These are phyloP conservation scores for Tetranychus piercei DNA, from an alignment of 2,888 invertebrate species.

Conservation along the genomic window DNA sequence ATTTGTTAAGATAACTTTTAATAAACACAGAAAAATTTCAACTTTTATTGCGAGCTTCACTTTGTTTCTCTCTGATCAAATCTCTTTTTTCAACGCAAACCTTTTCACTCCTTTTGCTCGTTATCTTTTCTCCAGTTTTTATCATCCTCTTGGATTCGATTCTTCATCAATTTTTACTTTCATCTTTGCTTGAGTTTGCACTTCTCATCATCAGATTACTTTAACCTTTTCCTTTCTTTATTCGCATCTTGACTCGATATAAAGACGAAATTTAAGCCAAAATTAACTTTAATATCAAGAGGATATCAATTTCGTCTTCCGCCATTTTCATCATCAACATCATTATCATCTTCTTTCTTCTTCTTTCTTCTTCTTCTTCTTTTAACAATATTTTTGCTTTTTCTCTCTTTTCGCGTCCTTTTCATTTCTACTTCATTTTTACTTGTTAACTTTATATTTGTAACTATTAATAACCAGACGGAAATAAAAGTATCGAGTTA, in stretches of 20 bases:
- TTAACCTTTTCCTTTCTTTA: not conserved
- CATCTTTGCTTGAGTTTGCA: not conserved
- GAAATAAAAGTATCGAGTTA: no score
- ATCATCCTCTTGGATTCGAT: not conserved
- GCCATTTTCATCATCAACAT: not conserved
- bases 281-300: not conserved
- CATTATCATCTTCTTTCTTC: not conserved
- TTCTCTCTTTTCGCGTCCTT: no score
- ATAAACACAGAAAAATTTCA: no score
- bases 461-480: no score
- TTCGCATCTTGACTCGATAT: not conserved
- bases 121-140: not conserved
- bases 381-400: no score
- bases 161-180: not conserved
- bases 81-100: not conserved
- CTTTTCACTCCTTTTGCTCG: not conserved
- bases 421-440: no score
- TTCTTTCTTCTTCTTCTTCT: no score
- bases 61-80: not conserved
- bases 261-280: not conserved
- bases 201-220: not conserved
- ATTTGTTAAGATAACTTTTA: no score
- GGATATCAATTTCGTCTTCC: not conserved
- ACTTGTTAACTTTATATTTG: no score
- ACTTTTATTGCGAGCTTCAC: not conserved